phyloP scores from a whole-genome alignment of 2,113 vertebrate genomes.

The Solea senegalensis region DNA sequence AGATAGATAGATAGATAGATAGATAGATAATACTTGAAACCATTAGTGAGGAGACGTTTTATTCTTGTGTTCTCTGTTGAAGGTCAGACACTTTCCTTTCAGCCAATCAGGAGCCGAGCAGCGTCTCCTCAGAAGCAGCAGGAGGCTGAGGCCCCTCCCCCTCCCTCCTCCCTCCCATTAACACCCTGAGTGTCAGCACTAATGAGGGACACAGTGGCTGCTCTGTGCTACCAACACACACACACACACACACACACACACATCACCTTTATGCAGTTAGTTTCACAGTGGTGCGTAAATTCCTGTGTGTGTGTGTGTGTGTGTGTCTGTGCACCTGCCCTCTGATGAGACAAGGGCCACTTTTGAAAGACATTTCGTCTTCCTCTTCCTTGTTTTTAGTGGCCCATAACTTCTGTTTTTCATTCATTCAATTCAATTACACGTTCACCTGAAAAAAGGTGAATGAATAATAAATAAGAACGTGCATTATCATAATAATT shows the following conservation, averaged over 20 bases:
- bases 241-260: constrained; percentile 27
- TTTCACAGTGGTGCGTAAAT: too few species aligned
- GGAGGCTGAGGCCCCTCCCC: constrained; percentile 51
- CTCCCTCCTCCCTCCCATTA: constrained; percentile 48
- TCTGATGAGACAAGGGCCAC: too few species aligned
- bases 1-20: not conserved
- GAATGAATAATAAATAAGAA: too few species aligned
- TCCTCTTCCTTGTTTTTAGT: too few species aligned
- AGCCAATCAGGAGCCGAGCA: constrained; percentile 36
- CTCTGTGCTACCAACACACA: constrained; percentile 38
- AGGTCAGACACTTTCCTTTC: constrained; percentile 53
- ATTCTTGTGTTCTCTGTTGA: constrained; percentile 43
- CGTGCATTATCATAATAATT: too few species aligned
- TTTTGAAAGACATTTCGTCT: too few species aligned
- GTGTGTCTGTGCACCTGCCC: too few species aligned
- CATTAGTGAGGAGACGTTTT: constrained; percentile 27
- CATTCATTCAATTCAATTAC: too few species aligned
- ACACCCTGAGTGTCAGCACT: constrained; percentile 70
- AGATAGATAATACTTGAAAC: not conserved
- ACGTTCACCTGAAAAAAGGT: too few species aligned
- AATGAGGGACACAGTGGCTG: constrained; percentile 67
- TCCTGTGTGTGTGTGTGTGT: too few species aligned
- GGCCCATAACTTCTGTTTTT: too few species aligned
- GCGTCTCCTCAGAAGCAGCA: constrained; percentile 47
- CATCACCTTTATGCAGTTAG: not conserved